phyloP scores from a whole-genome alignment of 2,888 invertebrate genomes.

The Ypsolopha sequella region DNA sequence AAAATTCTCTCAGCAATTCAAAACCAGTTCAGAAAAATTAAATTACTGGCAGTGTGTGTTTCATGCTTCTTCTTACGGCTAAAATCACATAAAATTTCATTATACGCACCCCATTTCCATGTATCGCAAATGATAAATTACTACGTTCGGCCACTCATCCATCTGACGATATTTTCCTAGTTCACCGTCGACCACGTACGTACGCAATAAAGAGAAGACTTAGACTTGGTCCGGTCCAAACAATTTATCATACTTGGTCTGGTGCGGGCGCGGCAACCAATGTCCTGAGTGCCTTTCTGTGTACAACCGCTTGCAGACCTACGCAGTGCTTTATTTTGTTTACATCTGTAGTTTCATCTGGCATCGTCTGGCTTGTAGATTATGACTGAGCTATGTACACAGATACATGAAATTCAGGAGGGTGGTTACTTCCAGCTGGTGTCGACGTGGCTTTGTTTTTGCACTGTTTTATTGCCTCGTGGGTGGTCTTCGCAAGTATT shows the following conservation, averaged over 20 bases:
- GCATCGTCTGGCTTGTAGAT: neutral
- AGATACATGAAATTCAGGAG: neutral
- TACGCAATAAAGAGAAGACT: constrained; percentile 37
- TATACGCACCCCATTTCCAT: too few species aligned
- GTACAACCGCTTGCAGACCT: constrained; percentile 31
- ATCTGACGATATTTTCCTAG: neutral
- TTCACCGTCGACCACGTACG: neutral
- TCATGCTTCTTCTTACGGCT: too few species aligned
- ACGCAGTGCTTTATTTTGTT: constrained; percentile 41
- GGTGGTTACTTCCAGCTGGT: neutral
- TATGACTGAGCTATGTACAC: neutral
- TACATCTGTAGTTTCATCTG: constrained; percentile 25
- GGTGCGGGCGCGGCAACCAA: constrained; percentile 15
- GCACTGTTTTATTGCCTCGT: neutral
- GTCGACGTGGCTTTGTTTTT: neutral
- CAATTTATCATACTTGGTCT: constrained; percentile 59
- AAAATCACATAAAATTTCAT: too few species aligned
- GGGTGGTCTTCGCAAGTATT: neutral
- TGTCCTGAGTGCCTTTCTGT: constrained; percentile 58
- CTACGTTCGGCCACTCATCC: too few species aligned
- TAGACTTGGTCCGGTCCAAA: constrained; percentile 32
- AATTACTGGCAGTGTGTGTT: too few species aligned
- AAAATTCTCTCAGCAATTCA: too few species aligned
- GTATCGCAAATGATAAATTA: too few species aligned
- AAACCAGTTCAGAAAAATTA: too few species aligned